Conservation (phyloP, 2,797 vertebrate species). For the Pseudocheirus occidentalis region DNA sequence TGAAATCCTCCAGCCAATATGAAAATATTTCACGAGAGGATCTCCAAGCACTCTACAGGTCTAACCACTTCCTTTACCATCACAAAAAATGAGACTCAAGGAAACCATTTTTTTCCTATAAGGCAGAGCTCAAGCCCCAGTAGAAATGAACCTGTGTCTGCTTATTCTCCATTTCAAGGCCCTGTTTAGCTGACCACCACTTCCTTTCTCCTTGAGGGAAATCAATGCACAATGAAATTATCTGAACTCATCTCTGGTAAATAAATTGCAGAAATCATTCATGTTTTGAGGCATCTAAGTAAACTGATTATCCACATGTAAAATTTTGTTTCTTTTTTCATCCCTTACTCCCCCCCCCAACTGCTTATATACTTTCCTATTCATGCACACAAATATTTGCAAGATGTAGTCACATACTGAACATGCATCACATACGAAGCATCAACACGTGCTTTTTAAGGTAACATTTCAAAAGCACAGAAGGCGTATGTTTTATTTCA, state of each 20-base stretch:
- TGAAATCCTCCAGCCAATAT: neutral
- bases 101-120: constrained; percentile 16
- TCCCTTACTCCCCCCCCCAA: neutral
- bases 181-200: constrained; percentile 41
- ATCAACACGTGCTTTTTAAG: constrained; percentile 22
- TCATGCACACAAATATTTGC: neutral
- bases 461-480: constrained; percentile 7
- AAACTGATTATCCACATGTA: constrained; percentile 48
- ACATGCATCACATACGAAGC: neutral
- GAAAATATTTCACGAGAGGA: constrained; percentile 29
- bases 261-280: constrained; percentile 67
- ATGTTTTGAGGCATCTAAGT: constrained; percentile 58
- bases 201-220: constrained; percentile 52
- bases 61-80: neutral
- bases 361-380: constrained; percentile 43
- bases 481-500: neutral
- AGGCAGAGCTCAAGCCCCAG: constrained; percentile 14
- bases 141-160: neutral
- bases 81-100: neutral
- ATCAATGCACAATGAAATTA: constrained; percentile 52
- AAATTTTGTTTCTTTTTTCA: constrained; percentile 50
- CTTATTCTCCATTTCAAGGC: neutral
- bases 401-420: constrained; percentile 38
- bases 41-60: neutral
- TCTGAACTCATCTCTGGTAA: constrained; percentile 56